Evolutionary conservation across 1,140 invertebrate species (phyloP).

Genomic region (Nephotettix cincticeps): DNA sequence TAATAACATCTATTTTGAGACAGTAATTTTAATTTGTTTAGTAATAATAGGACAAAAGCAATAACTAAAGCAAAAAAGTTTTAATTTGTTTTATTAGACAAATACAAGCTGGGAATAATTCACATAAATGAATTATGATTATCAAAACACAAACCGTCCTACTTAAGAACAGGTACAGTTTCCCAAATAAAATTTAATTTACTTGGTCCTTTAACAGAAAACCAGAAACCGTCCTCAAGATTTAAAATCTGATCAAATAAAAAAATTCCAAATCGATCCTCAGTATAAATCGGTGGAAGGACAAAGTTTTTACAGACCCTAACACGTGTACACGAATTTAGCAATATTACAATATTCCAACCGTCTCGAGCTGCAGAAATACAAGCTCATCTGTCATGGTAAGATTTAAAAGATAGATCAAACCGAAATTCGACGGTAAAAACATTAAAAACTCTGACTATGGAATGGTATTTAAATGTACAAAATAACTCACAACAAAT

Average conservation of each 20-base stretch:
- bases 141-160: background rate
- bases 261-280: background rate
- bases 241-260: background rate
- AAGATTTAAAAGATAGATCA: background rate
- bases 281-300: background rate
- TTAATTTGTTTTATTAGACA: constrained; percentile 22
- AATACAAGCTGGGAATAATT: constrained; percentile 13
- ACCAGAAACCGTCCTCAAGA: constrained; percentile 5
- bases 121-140: background rate
- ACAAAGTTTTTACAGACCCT: background rate
- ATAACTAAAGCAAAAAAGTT: background rate
- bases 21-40: too few species aligned
- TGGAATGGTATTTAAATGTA: constrained; percentile 17
- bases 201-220: constrained; percentile 17
- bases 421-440: constrained; percentile 13
- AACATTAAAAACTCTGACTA: constrained; percentile 13
- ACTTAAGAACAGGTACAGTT: constrained; percentile 4
- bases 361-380: background rate
- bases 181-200: background rate
- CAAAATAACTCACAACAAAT: constrained; percentile 6
- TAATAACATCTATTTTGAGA: too few species aligned
- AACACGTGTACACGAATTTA: background rate
- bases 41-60: too few species aligned
- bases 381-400: constrained; percentile 16
- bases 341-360: background rate